Evolutionary conservation across 2,888 invertebrate genomes (phyloP).

Genomic region (Drosophila anceps): DNA sequence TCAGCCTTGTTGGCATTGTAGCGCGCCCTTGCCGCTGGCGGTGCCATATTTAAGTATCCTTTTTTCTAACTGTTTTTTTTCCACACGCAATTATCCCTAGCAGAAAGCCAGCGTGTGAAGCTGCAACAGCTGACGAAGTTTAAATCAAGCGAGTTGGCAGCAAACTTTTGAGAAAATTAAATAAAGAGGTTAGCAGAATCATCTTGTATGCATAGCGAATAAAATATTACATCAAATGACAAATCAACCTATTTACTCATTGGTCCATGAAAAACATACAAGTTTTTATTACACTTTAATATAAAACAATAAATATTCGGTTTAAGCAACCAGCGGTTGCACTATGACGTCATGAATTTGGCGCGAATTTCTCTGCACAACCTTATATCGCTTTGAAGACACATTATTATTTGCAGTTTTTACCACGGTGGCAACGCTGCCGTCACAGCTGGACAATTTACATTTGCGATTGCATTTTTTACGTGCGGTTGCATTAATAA

Average conservation of each 20-base stretch:
- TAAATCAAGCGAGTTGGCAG: slow-evolving; percentile 47
- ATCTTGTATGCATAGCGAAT: neutral
- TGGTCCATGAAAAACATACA: neutral
- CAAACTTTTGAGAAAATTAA: neutral
- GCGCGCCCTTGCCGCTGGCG: slow-evolving; percentile 84
- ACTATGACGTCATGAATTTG: slow-evolving; percentile 1
- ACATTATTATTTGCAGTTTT: neutral
- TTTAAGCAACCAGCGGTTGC: neutral
- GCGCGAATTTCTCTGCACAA: neutral
- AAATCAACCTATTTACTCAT: neutral
- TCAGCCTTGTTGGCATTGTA: slow-evolving; percentile 85
- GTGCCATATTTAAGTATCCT: slow-evolving; percentile 75
- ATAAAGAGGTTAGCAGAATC: neutral
- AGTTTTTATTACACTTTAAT: neutral
- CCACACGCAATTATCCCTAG: slow-evolving; percentile 8
- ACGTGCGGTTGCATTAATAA: slow-evolving; percentile 11
- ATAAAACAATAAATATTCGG: neutral
- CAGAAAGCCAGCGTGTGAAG: slow-evolving; percentile 41
- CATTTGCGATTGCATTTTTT: slow-evolving; percentile 35
- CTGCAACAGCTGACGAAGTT: slow-evolving; percentile 40
- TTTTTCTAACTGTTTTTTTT: slow-evolving; percentile 18
- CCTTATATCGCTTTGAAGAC: neutral
- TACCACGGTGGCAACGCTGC: slow-evolving; percentile 26
- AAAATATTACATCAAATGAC: neutral
- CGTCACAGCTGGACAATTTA: slow-evolving; percentile 39